Conservation (phyloP, 2,888 invertebrate genomes). For the Diploptera punctata region DNA sequence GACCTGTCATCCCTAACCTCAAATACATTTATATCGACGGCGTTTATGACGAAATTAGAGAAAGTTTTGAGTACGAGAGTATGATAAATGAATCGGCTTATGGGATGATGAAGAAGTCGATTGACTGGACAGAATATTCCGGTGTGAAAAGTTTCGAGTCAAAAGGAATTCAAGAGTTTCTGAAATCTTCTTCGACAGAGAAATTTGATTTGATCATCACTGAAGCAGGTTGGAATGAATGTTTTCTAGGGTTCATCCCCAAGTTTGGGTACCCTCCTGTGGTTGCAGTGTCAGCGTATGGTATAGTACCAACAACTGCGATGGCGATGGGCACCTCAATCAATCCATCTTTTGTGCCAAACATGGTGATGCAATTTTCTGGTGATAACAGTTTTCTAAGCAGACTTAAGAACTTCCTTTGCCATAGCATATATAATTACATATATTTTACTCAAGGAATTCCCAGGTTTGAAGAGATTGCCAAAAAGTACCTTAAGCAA, state of each 20-base stretch:
- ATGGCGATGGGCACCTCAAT: constrained; percentile 47
- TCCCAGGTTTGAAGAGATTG: not conserved
- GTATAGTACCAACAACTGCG: constrained; percentile 44
- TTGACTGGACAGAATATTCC: not conserved
- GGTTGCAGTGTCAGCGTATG: constrained; percentile 46
- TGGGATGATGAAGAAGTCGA: not conserved
- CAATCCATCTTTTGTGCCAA: constrained; percentile 48
- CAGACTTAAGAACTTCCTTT: not conserved
- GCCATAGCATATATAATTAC: not conserved
- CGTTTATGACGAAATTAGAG: not conserved
- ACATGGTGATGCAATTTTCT: constrained; percentile 43
- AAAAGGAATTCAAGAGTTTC: not conserved
- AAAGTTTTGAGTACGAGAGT: constrained; percentile 39
- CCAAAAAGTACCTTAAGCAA: constrained; percentile 4
- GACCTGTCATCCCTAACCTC: constrained; percentile 16
- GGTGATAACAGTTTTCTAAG: not conserved
- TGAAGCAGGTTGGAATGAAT: constrained; percentile 14
- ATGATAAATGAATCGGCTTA: constrained; percentile 39
- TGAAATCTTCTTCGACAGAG: constrained; percentile 17
- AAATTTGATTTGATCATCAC: constrained; percentile 32
- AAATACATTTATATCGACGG: constrained; percentile 28
- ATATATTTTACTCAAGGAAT: not conserved
- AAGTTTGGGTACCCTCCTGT: constrained; percentile 49
- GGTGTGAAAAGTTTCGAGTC: constrained; percentile 4
- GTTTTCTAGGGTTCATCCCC: constrained; percentile 46